Percentiles rank a stretch among this genome's conserved stretches.
Conservation (phyloP, 2,797 vertebrate genomes). For the Spinibarbus caldwelli region DNA sequence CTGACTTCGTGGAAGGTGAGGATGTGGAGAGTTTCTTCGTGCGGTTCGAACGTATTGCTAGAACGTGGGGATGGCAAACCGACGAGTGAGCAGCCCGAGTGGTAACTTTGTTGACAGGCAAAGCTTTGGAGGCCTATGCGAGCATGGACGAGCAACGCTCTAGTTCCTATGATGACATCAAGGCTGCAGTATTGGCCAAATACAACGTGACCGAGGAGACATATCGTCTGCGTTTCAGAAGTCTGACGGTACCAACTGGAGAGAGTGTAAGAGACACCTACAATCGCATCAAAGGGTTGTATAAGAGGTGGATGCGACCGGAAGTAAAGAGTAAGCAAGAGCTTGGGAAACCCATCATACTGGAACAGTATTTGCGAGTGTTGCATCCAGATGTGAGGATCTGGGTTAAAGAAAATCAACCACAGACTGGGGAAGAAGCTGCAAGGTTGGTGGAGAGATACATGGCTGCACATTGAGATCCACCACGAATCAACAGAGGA, state of each 20-base stretch:
- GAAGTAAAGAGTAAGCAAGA: constrained; percentile 2
- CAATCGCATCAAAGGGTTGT: not conserved
- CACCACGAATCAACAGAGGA: not conserved
- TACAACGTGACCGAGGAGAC: not conserved
- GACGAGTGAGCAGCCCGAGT: not conserved
- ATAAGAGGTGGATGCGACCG: not conserved
- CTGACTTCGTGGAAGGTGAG: not conserved
- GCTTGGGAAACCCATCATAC: not conserved
- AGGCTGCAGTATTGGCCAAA: constrained; percentile 13
- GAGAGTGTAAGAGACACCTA: not conserved
- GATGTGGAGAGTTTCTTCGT: constrained; percentile 2
- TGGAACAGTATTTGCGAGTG: constrained; percentile 47
- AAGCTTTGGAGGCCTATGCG: not conserved
- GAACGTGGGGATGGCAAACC: not conserved
- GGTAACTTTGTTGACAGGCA: not conserved
- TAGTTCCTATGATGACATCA: not conserved
- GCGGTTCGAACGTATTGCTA: not conserved
- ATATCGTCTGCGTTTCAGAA: not conserved
- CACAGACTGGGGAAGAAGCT: constrained; percentile 8
- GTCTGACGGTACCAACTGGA: not conserved
- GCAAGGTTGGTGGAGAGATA: constrained; percentile 2
- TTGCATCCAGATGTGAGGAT: not conserved
- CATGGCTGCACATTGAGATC: not conserved
- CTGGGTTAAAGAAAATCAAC: constrained; percentile 16
- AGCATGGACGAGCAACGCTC: not conserved